Base-by-base conservation (phyloP, 2,888 invertebrate species). In the Epinotia ramella region DNA sequence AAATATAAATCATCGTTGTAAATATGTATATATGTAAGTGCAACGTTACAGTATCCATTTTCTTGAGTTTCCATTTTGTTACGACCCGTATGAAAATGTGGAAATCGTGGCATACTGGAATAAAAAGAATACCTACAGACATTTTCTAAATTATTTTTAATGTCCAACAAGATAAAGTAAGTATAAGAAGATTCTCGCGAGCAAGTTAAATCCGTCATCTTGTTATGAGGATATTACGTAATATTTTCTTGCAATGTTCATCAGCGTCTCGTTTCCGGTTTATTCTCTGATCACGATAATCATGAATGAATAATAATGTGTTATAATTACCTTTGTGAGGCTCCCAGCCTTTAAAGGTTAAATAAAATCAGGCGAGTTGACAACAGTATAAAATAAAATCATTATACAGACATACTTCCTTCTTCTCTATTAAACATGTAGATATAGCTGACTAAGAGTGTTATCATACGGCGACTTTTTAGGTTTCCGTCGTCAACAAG, bases 241-340 rank as follows among this genome's bases (percentile, higher is more conserved):
- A 69, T 24, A 69, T 59, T 59, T 44, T 16, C 24, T 60, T 33
- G 33, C 13, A 33, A 46, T 46, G 60, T 69, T 24, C 16, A 44
- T 70, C 59, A 16, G 16, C 20, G 5, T 44, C 56, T 28, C 20
- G 13, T 64, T 75, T 70, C 74, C 59, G 70, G 62, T 28, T 44
- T 65, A 59, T 63, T 33, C 57, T 73, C 56, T 60, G 53, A 70
- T 71, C 75, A 75, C 70, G 75, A 75, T 70, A n/a, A 40, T 53
- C 65, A 60, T 66, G 60, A 60, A 60, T 70, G 75, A 71, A 71
- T 75, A 59, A 59, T 56, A 49, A 62, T 53, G 53, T 13, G 57
- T 18, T 33, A 57, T 67, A 12, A 73, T 73, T 63, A 63, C 12
- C 18, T 49, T 28, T 24, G 57, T 44, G 56, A 67, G 68, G 40